phyloP scores from a whole-genome alignment of 2,113 vertebrate genomes.

The Cyprinus carpio region DNA sequence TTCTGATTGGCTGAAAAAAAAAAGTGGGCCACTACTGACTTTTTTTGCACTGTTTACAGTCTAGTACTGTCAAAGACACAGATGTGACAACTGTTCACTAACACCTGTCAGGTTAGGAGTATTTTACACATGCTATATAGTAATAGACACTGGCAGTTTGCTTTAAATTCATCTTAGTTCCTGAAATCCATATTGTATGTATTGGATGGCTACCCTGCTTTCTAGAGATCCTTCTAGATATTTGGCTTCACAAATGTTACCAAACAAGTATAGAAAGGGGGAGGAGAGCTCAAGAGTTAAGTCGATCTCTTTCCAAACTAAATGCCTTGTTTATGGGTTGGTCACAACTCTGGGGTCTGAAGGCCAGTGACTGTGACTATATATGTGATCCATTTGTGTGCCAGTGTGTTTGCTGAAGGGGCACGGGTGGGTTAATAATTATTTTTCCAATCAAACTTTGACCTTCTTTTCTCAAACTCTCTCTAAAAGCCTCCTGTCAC shows the following conservation, averaged over 20 bases:
- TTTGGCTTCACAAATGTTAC: not conserved
- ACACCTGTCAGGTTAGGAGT: not conserved
- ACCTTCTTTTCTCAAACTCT: constrained; percentile 2
- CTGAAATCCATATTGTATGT: not conserved
- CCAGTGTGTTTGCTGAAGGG: not conserved
- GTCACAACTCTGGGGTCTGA: constrained; percentile 16
- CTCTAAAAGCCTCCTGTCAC: constrained; percentile 3
- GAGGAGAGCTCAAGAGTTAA: not conserved
- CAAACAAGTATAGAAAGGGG: not conserved
- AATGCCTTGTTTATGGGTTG: not conserved
- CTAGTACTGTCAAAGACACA: not conserved
- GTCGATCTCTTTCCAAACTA: not conserved
- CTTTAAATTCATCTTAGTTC: no score
- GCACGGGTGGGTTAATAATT: not conserved
- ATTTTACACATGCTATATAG: no score
- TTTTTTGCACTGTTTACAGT: not conserved
- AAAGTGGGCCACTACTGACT: not conserved
- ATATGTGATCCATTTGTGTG: not conserved
- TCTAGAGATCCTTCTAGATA: not conserved
- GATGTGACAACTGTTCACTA: not conserved
- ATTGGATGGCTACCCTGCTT: not conserved
- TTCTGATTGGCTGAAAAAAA: not conserved
- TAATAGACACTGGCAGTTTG: no score
- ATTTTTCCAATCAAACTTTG: not conserved
- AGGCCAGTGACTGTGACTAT: constrained; percentile 3